Conservation (phyloP, 2,113 vertebrate species). For the Corythoichthys intestinalis region DNA sequence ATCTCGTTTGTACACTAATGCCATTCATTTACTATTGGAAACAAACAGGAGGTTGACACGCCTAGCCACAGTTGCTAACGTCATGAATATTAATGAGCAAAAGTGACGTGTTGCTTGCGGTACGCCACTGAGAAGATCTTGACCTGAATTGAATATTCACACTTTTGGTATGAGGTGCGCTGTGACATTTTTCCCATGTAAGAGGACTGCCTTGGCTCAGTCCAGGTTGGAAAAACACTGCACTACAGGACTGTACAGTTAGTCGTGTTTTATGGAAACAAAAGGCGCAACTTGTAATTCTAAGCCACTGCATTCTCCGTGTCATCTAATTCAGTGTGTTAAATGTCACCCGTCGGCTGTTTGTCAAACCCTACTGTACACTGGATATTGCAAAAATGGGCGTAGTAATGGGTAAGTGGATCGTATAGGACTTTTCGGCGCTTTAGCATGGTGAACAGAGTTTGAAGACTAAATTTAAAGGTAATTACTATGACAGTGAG, state of each 20-base stretch:
- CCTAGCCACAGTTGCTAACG: no score
- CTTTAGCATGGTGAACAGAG: slow-evolving; percentile 60
- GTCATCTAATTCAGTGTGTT: slow-evolving; percentile 52
- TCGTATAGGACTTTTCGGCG: slow-evolving; percentile 56
- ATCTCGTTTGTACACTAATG: no score
- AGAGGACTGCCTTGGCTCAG: background rate
- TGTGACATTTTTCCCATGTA: background rate
- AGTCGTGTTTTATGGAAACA: background rate
- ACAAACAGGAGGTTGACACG: no score
- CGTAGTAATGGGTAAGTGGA: slow-evolving; percentile 69
- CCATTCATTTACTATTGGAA: no score
- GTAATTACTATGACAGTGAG: slow-evolving; percentile 78
- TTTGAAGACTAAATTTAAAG: slow-evolving; percentile 79
- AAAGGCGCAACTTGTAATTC: slow-evolving; percentile 51
- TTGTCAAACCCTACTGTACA: slow-evolving; percentile 37
- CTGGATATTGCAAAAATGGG: slow-evolving; percentile 56
- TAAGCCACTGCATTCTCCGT: slow-evolving; percentile 44
- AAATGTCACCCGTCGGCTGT: slow-evolving; percentile 45
- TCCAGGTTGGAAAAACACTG: background rate
- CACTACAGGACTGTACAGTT: background rate
- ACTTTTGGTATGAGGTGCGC: no score
- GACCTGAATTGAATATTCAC: no score
- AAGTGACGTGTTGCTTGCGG: no score
- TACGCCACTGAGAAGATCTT: no score
- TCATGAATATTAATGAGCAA: no score